Percentiles rank a stretch among this genome's conserved stretches.
Evolutionary conservation across 2,797 vertebrate genomes (phyloP).

Genomic region (Chiroxiphia lanceolata): DNA sequence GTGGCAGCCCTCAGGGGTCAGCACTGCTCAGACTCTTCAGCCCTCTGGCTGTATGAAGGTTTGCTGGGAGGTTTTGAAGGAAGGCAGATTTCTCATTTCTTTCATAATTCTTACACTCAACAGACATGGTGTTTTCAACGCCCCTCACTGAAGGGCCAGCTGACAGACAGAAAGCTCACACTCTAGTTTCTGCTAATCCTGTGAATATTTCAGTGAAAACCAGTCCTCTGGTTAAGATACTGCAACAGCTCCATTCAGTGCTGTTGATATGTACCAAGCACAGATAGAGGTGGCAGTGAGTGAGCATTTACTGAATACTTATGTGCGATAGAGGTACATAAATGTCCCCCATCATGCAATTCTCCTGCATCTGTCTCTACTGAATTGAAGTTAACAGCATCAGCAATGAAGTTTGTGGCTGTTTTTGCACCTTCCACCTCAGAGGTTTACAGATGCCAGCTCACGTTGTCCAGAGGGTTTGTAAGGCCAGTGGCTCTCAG

Average conservation of each 20-base stretch:
- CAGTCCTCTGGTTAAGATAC: neutral
- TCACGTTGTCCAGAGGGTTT: neutral
- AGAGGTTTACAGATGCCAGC: neutral
- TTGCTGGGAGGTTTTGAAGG: neutral
- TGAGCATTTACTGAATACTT: neutral
- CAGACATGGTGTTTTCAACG: neutral
- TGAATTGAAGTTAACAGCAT: neutral
- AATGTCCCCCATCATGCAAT: fast-evolving
- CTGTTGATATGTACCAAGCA: fast-evolving
- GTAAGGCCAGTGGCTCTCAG: neutral
- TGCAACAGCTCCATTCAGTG: neutral
- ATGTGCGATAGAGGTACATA: fast-evolving
- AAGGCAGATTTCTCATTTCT: neutral
- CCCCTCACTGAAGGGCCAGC: neutral
- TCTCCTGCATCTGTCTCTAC: neutral
- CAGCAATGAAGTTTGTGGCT: neutral
- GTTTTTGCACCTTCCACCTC: neutral
- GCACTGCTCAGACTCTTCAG: neutral
- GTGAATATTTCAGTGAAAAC: neutral
- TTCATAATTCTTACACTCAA: neutral
- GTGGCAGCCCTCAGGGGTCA: neutral
- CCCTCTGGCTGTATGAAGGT: fast-evolving
- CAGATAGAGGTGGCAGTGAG: fast-evolving
- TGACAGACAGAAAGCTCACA: neutral
- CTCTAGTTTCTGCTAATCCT: neutral